phyloP scores from a whole-genome alignment of 2,797 vertebrate species.

The Tangara arthus region DNA sequence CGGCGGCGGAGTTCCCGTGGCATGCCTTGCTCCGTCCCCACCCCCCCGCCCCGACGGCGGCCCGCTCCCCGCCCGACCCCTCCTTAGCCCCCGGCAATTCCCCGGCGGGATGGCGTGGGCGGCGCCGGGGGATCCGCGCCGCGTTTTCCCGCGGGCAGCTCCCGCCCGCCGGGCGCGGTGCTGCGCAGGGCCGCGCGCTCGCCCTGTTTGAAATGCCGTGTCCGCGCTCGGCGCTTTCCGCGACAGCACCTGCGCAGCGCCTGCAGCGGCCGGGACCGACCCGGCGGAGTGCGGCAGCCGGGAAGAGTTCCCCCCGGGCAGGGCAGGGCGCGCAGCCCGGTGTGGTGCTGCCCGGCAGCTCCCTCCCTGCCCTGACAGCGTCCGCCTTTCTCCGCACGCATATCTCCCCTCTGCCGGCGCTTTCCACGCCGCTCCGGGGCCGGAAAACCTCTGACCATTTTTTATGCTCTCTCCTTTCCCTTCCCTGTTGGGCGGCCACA shows the following conservation, averaged over 20 bases:
- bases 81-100: not conserved
- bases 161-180: not conserved
- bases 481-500: not conserved
- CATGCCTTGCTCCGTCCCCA: not conserved
- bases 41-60: not conserved
- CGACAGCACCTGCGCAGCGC: not conserved
- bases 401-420: too few relatives aligned
- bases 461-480: not conserved
- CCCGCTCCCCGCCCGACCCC: not conserved
- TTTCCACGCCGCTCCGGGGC: not conserved
- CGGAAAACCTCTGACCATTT: not conserved
- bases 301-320: not conserved
- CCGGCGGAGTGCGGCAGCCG: not conserved
- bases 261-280: not conserved
- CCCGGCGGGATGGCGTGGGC: not conserved
- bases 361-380: not conserved
- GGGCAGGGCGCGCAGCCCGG: not conserved
- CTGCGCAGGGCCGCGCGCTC: slow-evolving; percentile 43
- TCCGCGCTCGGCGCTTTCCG: not conserved
- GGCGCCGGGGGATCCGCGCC: slow-evolving; percentile 53
- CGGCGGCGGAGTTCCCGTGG: not conserved
- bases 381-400: not conserved
- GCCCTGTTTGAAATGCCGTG: slow-evolving; percentile 72
- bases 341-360: not conserved
- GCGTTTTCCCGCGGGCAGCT: slow-evolving; percentile 62